Base-by-base conservation (phyloP, 2,113 vertebrate species). In the Chinchilla lanigera region DNA sequence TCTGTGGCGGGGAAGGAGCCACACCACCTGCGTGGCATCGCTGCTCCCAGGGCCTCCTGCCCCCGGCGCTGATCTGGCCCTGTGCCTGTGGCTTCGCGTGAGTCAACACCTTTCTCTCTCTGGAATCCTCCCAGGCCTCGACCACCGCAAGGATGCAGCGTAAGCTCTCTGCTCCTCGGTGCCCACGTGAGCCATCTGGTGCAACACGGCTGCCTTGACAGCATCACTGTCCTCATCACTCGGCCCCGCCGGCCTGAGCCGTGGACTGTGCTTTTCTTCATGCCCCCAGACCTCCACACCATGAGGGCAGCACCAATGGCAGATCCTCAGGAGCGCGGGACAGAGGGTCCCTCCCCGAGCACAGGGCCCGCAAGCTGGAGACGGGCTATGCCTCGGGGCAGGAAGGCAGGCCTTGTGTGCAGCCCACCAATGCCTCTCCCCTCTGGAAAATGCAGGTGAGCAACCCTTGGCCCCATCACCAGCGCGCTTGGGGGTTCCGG, bases 61-160 rank as follows among this genome's bases (percentile, higher is more conserved):
- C 50, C 0, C 56, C 16, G 0, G 14, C n/a, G 17, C 0, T 13
- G 19, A 0, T 35, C 56, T 7, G 0, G 0, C 6, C 0, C 60
- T 5, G 3, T 1, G 20, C 33, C 28, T 5, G 38, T 14, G 12
- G 30, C 19, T 30, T 0, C 2, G 24, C 52, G 5, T 0, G 0
- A 2, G 0, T 1, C 0, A 0, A 7, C 22, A 6, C 30, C 60
- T 28, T 41, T 20, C 60, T 60, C 41, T 47, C 50, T 0, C 1
- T 1, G 8, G 41, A 1, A 4, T 26, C 26, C 44, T 41, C 83
- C 84, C 75, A 0, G n/a, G 67, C 54, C 65, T 38, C 8, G 0
- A 2, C 80, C 54, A 77, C 65, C n/a, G 52, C 17, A 30, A 87
- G 69, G 61, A 54, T 44, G 44, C 14, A 4, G 2, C 26, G 22